A percentile compares a stretch with the other conserved stretches of the same genome.
phyloP scores from a whole-genome alignment of 2,797 vertebrate species.

The Emys orbicularis region DNA sequence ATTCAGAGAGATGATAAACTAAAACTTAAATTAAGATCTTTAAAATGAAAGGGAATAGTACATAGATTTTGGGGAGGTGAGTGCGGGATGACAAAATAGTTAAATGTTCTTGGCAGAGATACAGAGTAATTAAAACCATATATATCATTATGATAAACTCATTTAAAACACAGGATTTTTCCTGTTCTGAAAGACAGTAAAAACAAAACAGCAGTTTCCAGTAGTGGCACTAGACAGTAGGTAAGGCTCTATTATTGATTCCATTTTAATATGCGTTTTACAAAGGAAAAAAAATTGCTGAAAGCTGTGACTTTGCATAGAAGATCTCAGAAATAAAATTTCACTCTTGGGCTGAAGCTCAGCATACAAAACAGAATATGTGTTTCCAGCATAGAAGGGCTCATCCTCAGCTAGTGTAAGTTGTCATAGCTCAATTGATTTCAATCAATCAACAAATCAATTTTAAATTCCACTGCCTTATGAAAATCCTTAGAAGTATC shows the following conservation, averaged over 20 bases:
- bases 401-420: background rate
- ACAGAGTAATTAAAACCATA: conserved; percentile 14
- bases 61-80: background rate
- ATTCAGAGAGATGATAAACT: background rate
- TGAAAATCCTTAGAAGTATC: background rate
- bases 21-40: background rate
- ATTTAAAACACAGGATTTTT: background rate
- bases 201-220: background rate
- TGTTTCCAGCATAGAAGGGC: background rate
- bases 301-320: background rate
- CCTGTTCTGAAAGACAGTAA: background rate
- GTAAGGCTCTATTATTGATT: conserved; percentile 1
- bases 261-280: background rate
- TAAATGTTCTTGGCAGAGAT: background rate
- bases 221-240: background rate
- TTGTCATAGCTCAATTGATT: background rate
- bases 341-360: background rate
- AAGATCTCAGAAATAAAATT: background rate
- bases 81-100: background rate
- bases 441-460: background rate
- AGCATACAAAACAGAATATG: background rate
- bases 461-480: background rate
- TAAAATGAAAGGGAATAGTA: background rate
- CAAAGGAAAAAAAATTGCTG: background rate
- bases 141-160: background rate